Evolutionary conservation across 2,113 vertebrate genomes (phyloP).

Genomic region (Ibidorhyncha struthersii): DNA sequence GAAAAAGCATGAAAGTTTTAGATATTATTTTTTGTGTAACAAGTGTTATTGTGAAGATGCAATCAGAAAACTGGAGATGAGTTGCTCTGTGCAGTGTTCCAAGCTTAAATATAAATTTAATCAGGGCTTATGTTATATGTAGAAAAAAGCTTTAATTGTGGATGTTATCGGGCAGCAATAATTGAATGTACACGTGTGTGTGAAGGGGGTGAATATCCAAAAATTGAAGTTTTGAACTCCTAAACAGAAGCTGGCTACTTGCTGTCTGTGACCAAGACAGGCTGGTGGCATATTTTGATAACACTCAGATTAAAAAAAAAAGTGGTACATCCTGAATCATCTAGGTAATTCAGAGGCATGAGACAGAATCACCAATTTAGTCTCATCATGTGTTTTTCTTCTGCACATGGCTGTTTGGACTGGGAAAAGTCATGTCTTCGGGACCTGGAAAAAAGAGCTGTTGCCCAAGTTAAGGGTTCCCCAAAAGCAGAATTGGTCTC

Average conservation of each 20-base stretch:
- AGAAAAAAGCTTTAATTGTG: not conserved
- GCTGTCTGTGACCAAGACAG: not conserved
- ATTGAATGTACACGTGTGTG: not conserved
- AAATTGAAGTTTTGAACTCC: not conserved
- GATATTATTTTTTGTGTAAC: not conserved
- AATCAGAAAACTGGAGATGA: not conserved
- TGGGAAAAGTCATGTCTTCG: not conserved
- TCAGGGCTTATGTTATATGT: not conserved
- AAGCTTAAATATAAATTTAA: not conserved
- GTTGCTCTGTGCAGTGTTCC: not conserved
- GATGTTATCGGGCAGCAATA: not conserved
- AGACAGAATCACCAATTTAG: not conserved
- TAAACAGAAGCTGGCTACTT: not conserved
- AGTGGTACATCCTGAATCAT: not conserved
- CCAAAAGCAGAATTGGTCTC: not conserved
- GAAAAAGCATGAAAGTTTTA: not conserved
- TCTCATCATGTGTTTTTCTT: not conserved
- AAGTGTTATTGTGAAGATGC: not conserved
- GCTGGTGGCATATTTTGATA: not conserved
- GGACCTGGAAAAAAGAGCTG: not conserved
- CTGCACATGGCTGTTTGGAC: not conserved
- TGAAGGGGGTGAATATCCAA: accelerated
- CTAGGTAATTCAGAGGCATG: not conserved
- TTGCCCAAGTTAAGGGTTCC: not conserved
- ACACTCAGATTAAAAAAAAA: not conserved